Evolutionary conservation across 92 coral and sea anemone genomes (phyloP).

Genomic region (Zoanthus sociatus): DNA sequence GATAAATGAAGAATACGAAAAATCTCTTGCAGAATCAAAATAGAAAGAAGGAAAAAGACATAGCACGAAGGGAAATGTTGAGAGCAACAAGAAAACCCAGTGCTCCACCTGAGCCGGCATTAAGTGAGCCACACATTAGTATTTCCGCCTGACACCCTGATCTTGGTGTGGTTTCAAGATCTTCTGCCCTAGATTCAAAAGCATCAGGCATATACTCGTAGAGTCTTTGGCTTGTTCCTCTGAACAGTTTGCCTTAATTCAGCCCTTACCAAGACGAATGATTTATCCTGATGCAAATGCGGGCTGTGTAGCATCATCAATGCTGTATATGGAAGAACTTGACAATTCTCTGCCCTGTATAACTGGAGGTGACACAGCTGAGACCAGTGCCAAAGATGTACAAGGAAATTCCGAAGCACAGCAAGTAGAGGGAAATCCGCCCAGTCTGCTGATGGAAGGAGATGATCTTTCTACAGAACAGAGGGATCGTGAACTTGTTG

Average conservation of each 20-base stretch:
- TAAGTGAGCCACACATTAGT: slow-evolving; percentile 47
- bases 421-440: slow-evolving; percentile 27
- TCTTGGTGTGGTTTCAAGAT: slow-evolving; percentile 60
- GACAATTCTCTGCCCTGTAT: slow-evolving; percentile 20
- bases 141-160: slow-evolving; percentile 60
- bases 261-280: slow-evolving; percentile 4
- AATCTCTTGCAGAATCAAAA: slow-evolving; percentile 36
- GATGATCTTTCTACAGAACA: slow-evolving; percentile 28
- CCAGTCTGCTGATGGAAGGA: slow-evolving; percentile 53
- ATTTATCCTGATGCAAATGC: slow-evolving; percentile 53
- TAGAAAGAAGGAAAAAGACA: slow-evolving; percentile 7
- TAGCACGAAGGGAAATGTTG: slow-evolving; percentile 42
- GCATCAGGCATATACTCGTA: slow-evolving; percentile 60
- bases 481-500: slow-evolving; percentile 7
- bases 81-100: slow-evolving; percentile 22
- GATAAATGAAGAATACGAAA: slow-evolving; percentile 54
- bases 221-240: slow-evolving; percentile 56
- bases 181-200: slow-evolving; percentile 38
- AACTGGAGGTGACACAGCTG: slow-evolving; percentile 17
- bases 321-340: slow-evolving; percentile 31
- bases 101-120: slow-evolving; percentile 53
- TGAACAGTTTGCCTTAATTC: slow-evolving; percentile 47
- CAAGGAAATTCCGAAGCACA: slow-evolving; percentile 2
- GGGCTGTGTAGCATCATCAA: slow-evolving; percentile 8
- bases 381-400: slow-evolving; percentile 15